Base-by-base conservation (phyloP, 2,797 vertebrate species). In the Liparis tanakae region DNA sequence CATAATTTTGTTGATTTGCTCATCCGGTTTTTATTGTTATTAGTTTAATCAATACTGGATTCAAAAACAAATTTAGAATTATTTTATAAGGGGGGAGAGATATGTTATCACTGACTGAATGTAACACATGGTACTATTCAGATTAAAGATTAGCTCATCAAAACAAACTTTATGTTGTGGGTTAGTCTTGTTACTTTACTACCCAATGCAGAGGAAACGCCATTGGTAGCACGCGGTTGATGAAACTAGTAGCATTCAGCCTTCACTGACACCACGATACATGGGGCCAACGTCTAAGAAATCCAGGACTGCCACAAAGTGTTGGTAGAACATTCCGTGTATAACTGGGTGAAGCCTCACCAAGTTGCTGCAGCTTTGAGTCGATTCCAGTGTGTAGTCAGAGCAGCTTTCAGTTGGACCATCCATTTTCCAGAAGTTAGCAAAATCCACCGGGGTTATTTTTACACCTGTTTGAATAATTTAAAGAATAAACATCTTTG, bases 401-500 rank as follows among this genome's bases (percentile, higher is more conserved):
- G 73, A 90, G 60, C 97, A 98, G 73, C 89, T 93, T 66, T 98
- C 97, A 37, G 77, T 95, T 58, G 96, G 96, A 54, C 94, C 95
- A 0, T 97, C 94, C 88, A 96, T 85, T 86, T 96, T 97, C 85
- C 96, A 95, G 67, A 95, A 85, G 22, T 93, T 93, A 60, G 94
- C 94, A 44, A 92, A 96, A 76, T 96, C 94, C 17, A 73, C 1
- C 0, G 90, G 70, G 20, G 90, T 93, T 74, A 97, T 83, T 78
- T 76, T 89, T 48, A 76, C 57, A 1, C 91, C 97, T 96, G 80
- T 74, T 64, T 25, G 44, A 10, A 39, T 7, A 22, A 75, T 25
- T 59, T 33, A 12, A n/a, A 14, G 34, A 53, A 63, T 1, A 34
- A 58, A n/a, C 2, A 60, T 20, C 14, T 78, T 15, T 66, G 83